Conservation (phyloP, 2,888 invertebrate genomes). For the Disparrhopalites patrizii region DNA sequence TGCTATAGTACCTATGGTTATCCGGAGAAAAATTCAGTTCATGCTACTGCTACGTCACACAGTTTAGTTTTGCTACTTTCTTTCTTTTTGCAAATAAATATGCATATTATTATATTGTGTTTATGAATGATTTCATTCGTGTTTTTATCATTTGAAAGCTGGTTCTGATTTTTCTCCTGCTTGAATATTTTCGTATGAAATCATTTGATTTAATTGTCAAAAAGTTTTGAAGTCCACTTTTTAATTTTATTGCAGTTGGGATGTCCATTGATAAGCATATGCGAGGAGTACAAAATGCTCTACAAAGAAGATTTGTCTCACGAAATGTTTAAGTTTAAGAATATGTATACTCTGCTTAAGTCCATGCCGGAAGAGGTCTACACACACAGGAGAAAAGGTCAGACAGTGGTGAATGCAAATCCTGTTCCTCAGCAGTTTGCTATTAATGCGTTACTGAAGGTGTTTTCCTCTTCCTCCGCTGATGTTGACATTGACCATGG, state of each 20-base stretch:
- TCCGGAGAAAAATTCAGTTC: conserved; percentile 7
- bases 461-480: background rate
- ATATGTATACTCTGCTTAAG: background rate
- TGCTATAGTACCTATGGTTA: background rate
- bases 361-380: background rate
- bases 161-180: background rate
- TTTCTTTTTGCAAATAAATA: too few species aligned
- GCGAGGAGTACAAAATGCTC: conserved; percentile 3
- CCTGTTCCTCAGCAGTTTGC: background rate
- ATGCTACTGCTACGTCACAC: background rate
- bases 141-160: too few species aligned
- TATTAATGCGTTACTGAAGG: background rate
- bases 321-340: background rate
- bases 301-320: background rate
- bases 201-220: too few species aligned
- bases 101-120: too few species aligned
- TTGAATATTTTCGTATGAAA: too few species aligned
- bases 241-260: background rate
- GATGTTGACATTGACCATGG: too few species aligned
- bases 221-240: background rate
- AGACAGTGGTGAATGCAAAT: background rate
- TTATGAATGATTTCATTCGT: too few species aligned
- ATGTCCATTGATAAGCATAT: background rate
- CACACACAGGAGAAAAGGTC: background rate
- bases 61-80: too few species aligned